These are phyloP conservation scores for Chitala chitala DNA, from an alignment of 2,113 vertebrate genomes.

Conservation along the genomic window DNA sequence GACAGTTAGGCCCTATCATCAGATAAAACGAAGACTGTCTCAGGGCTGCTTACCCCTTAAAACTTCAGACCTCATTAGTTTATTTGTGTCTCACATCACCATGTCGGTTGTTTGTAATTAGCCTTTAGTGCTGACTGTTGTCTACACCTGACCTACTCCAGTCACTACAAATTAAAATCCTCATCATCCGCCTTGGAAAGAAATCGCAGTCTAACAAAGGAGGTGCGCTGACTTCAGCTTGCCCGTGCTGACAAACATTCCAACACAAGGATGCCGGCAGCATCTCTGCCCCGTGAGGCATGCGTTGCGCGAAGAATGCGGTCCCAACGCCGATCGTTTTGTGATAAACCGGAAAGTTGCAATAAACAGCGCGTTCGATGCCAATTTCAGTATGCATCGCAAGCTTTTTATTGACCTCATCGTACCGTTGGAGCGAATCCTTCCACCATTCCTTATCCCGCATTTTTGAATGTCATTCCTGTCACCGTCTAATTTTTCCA, in stretches of 20 bases:
- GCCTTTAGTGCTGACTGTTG: conserved; percentile 29
- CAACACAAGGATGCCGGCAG: background rate
- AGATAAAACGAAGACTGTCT: background rate
- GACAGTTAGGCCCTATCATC: conserved; percentile 17
- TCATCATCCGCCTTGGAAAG: background rate
- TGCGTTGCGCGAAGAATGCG: background rate
- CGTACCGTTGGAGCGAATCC: background rate
- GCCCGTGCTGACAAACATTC: background rate
- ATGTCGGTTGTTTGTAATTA: conserved; percentile 26
- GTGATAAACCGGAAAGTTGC: conserved; percentile 4
- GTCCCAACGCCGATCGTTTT: background rate
- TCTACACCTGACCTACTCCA: conserved; percentile 34
- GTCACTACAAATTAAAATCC: conserved; percentile 30
- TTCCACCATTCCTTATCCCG: too few species aligned
- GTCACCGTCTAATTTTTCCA: background rate
- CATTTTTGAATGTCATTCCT: background rate
- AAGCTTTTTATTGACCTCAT: background rate
- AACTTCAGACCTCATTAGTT: conserved; percentile 24
- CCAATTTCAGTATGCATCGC: conserved; percentile 9
- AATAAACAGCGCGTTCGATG: conserved; percentile 18
- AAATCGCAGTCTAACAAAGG: conserved; percentile 1
- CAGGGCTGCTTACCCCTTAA: background rate
- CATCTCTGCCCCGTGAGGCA: background rate
- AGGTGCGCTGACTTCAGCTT: background rate
- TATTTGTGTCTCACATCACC: conserved; percentile 2